Base-by-base conservation (phyloP, 2,797 vertebrate genomes). In the Fundulus diaphanus region DNA sequence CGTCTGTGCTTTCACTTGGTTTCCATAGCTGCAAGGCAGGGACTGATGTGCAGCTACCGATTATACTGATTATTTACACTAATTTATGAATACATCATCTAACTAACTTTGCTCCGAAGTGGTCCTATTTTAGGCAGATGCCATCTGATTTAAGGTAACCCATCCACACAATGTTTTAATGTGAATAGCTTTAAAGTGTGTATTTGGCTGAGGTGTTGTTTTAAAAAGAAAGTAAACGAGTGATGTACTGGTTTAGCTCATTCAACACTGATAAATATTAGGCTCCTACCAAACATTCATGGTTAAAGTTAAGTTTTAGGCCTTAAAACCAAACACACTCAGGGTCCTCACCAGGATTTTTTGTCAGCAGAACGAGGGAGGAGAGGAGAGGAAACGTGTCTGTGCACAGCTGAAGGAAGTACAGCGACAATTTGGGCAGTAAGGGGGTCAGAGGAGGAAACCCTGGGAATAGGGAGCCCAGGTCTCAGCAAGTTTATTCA, bases 41-140 rank as follows among this genome's bases (percentile, higher is more conserved):
- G 85, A 90, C 76, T 88, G 82, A 85, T 85, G 78, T 11, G 35
- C 69, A 76, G 70, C 71, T 78, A 85, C 79, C 82, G 85, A 93
- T 90, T 89, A 94, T 90, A 90, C 87, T 90, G 85, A 79, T 90
- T 89, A 94, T 92, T 73, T 82, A 71, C 35, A 67, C 76, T 87
- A 76, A 87, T 89, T 91, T 79, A 92, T 92, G 84, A 83, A 84
- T 86, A 87, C 83, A 83, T 77, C 82, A 78, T 88, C 75, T 59
- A 37, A 68, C 37, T 83, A 72, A 79, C 63, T 86, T 71, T 59
- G 65, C 78, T 82, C 56, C 49, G 71, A 72, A 70, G 65, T 42
- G 80, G 73, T 72, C 83, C 78, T 73, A 79, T 78, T 90, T 84
- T 65, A 72, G 75, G 46, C 24, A 75, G 48, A 76, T 68, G 76